Evolutionary conservation across 2,888 invertebrate genomes (phyloP).

Genomic region (Heliconius erato): DNA sequence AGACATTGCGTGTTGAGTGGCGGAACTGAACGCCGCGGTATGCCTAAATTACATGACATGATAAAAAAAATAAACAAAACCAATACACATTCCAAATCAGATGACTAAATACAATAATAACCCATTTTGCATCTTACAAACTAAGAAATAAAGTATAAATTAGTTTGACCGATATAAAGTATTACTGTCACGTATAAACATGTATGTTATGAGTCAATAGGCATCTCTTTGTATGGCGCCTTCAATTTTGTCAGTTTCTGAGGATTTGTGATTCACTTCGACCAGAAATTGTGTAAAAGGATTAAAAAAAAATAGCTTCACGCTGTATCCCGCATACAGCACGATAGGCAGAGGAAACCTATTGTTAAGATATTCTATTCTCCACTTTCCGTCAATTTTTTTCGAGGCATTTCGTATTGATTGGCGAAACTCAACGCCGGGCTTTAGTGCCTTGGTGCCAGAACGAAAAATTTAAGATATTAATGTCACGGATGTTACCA

Average conservation of each 20-base stretch:
- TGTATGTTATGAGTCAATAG: slow-evolving; percentile 38
- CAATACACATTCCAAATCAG: not conserved
- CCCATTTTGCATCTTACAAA: not conserved
- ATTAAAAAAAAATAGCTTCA: too few species aligned
- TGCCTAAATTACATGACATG: not conserved
- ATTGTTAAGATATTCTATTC: too few species aligned
- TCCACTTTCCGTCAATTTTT: too few species aligned
- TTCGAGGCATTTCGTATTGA: too few species aligned
- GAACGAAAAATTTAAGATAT: too few species aligned
- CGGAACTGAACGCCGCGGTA: not conserved
- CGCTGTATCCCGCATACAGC: too few species aligned
- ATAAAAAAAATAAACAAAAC: not conserved
- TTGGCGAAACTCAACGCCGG: too few species aligned
- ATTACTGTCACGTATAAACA: slow-evolving; percentile 38
- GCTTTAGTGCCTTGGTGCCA: too few species aligned
- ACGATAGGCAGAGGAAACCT: too few species aligned
- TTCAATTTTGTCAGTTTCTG: slow-evolving; percentile 8
- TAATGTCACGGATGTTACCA: too few species aligned
- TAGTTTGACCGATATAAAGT: not conserved
- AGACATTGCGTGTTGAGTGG: not conserved
- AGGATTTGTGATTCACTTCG: slow-evolving; percentile 8
- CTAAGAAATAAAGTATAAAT: not conserved
- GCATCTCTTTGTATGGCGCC: slow-evolving; percentile 38
- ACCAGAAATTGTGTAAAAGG: not conserved
- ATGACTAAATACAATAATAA: not conserved